Percentiles rank a stretch among this genome's conserved stretches.
Evolutionary conservation across 2,113 vertebrate species (phyloP).

Genomic region (Shinisaurus crocodilurus): DNA sequence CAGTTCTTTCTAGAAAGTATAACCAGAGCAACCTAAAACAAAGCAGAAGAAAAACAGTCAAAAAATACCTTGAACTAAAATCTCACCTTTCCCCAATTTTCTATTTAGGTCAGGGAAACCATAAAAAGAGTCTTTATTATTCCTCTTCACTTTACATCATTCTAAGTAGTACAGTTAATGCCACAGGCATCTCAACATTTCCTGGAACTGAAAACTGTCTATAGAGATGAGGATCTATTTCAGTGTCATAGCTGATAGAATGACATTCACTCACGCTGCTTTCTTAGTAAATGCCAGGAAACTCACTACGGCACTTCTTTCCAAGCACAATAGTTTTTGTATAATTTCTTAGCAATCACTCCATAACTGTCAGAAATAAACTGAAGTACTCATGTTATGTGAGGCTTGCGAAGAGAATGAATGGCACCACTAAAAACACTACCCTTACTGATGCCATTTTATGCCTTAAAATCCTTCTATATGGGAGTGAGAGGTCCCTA

Average conservation of each 20-base stretch:
- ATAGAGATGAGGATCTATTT: constrained; percentile 8
- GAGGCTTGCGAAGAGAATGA: not conserved
- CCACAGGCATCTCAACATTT: constrained; percentile 31
- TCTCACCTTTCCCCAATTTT: not conserved
- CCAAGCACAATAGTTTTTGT: not conserved
- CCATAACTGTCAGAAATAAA: not conserved
- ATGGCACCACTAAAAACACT: not conserved
- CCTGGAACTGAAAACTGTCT: constrained; percentile 21
- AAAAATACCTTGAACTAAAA: not conserved
- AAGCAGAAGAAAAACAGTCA: not conserved
- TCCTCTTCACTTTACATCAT: constrained; percentile 2
- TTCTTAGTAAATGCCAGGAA: constrained; percentile 14
- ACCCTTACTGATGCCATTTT: not conserved
- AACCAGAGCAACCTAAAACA: not conserved
- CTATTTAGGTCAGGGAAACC: constrained; percentile 18
- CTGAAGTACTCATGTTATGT: constrained; percentile 22
- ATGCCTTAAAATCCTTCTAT: not conserved
- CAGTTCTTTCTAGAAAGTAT: not conserved
- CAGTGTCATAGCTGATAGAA: constrained; percentile 14
- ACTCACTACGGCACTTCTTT: not conserved
- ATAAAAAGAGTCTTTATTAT: constrained; percentile 25
- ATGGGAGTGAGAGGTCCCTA: not conserved
- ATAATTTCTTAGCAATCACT: constrained; percentile 11
- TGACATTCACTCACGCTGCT: not conserved
- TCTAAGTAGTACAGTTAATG: constrained; percentile 22